Percentiles rank a stretch among this genome's conserved stretches.
phyloP scores from a whole-genome alignment of 2,797 vertebrate genomes.

The Xenops minutus region DNA sequence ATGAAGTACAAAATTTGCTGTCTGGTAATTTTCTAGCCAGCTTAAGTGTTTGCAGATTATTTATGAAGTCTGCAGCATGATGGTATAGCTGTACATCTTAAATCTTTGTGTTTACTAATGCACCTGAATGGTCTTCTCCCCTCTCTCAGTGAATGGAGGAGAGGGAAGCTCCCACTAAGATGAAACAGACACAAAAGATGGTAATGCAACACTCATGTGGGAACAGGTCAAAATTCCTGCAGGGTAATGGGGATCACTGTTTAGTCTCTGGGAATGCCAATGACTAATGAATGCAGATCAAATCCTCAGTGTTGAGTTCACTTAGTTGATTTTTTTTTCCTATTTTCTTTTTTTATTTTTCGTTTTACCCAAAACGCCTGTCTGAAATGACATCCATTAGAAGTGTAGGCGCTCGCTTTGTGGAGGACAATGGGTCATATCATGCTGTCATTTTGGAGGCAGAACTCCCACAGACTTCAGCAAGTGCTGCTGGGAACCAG shows the following conservation, averaged over 20 bases:
- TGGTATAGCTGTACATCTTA: not conserved
- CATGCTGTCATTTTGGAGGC: conserved; percentile 7
- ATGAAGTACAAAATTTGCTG: not conserved
- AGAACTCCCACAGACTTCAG: conserved; percentile 8
- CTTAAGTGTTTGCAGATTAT: not conserved
- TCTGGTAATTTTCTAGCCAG: not conserved
- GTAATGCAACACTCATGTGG: not conserved
- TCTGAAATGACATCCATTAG: not conserved
- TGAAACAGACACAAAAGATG: not conserved
- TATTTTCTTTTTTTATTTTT: not conserved
- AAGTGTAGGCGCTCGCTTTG: not conserved
- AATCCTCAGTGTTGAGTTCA: not conserved
- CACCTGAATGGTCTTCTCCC: not conserved
- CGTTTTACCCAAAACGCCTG: conserved; percentile 9
- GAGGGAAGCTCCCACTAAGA: not conserved
- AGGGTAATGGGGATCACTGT: not conserved
- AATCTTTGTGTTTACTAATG: not conserved
- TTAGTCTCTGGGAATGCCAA: not conserved
- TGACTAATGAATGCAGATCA: not conserved
- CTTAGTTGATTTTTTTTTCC: not conserved
- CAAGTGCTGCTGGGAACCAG: conserved; percentile 11
- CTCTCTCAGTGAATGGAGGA: not conserved
- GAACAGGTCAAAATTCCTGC: not conserved
- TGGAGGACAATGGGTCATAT: not conserved
- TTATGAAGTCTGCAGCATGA: not conserved